Base-by-base conservation (phyloP, 2,888 invertebrate genomes). In the Hydroisotoma schaefferi region DNA sequence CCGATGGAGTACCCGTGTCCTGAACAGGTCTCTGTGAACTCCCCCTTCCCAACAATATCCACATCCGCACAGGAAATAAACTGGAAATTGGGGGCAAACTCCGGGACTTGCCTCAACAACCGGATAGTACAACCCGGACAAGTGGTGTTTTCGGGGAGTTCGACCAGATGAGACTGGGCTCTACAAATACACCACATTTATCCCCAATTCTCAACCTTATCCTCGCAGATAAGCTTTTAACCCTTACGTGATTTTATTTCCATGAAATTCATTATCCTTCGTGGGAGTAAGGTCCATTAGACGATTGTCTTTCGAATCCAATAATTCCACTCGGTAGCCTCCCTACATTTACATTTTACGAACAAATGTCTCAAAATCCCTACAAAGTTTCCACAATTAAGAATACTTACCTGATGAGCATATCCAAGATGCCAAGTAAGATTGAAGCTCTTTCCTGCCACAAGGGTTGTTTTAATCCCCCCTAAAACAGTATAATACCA, bases 11-110 rank as follows among this genome's bases (percentile, higher is more conserved):
- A 3, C 4, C 95, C 94, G 74, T 89, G 87, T 1, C 87, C 87
- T 49, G 87, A 89, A 76, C 95, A 95, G 1, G 84, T 84, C 77
- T 93, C 92, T 64, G 85, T 84, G 78, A 87, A 92, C 38, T 84
- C 82, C 8, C 46, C 25, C 12, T 12, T 67, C 44, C 69, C 66
- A 43, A 77, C 74, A 62, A 95, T 88, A 74, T 94, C 92, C 55
- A 97, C 88, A 78, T 97, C 95, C 1, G 94, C 89, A 76, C 97
- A 97, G 1, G 93, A 92, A 91, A 93, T 94, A 81, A 97, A 95
- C 65, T 87, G 80, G 78, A 94, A 95, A 73, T 81, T 83, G 55
- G 82, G 79, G 0, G 87, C 84, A 90, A 94, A 94, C 79, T 97
- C 95, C 23, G 85, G 84, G 0, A 95, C 95, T 78, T 95, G 90